Base-by-base conservation (phyloP, 2,888 invertebrate species). In the Euzetes globulus region DNA sequence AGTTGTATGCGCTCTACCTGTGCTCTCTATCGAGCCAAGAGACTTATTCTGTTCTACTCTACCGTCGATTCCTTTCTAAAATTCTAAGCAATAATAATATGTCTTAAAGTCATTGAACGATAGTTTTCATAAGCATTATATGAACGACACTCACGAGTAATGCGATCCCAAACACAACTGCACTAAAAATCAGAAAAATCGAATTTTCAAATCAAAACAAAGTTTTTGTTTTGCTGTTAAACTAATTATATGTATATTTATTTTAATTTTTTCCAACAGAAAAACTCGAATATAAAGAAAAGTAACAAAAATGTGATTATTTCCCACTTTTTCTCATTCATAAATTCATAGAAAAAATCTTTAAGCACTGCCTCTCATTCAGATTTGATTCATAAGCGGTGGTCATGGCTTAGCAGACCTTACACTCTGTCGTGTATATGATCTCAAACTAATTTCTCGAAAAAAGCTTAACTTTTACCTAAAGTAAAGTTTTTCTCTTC, bases 221-320 rank as follows among this genome's bases (percentile, higher is more conserved):
- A 4, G 33, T 33, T 33, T 33, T 33, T 33, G 33, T 33, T 33
- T 33, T 33, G 33, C 33, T 33, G 4, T 33, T 33, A n/a, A 33
- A 33, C 33, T 33, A 33, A 33, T 33, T 33, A 33, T 33, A 33
- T 33, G 33, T 33, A 33, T 33, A 33, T 33, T 33, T 33, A 33
- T 33, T 33, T 33, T 33, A 33, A 33, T 33, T 33, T 33, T 33
- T 33, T 33, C 33, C 7, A 19, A 17, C 71, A 71, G 52, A n/a
- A 37, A 71, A 50, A n/a, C 71, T 47, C 50, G 33, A 33, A 33
- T 33, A 33, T 33, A 33, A 33, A 33, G 4, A 33, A 33, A 33
- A 33, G 33, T 33, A 33, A 33, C 33, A 33, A 33, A 33, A 71
- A 47, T 71, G 71, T 71, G 71, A 71, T 71, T 37, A 37, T 52